A percentile compares a stretch with the other conserved stretches of the same genome.
Evolutionary conservation across 2,888 invertebrate genomes (phyloP).

Genomic region (Camptogramma bilineatum): DNA sequence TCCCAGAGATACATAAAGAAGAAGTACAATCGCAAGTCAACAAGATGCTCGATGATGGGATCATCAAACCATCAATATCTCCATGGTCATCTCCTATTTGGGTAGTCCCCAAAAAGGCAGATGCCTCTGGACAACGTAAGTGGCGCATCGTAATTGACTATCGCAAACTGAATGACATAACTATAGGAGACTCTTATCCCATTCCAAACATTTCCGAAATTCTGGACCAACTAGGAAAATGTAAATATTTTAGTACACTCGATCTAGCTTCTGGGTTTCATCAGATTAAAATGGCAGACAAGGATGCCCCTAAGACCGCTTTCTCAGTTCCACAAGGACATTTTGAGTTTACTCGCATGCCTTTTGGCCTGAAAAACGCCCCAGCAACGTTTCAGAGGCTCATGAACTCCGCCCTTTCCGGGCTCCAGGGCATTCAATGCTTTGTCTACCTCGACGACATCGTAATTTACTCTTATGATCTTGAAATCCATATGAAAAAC

Average conservation of each 20-base stretch:
- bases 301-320: slow-evolving; percentile 20
- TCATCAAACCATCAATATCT: not conserved
- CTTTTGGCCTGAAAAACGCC: slow-evolving; percentile 7
- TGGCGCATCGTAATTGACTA: slow-evolving; percentile 43
- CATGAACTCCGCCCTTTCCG: no score
- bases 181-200: slow-evolving; percentile 5
- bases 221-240: slow-evolving; percentile 40
- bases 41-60: not conserved
- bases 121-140: slow-evolving; percentile 40
- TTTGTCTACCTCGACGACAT: slow-evolving; percentile 3
- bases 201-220: slow-evolving; percentile 32
- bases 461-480: not conserved
- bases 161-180: slow-evolving; percentile 46
- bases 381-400: slow-evolving; percentile 8
- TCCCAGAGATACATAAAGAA: no score
- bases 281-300: slow-evolving; percentile 11
- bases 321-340: slow-evolving; percentile 21
- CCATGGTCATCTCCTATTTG: slow-evolving; percentile 9
- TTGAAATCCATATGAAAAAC: not conserved
- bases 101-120: slow-evolving; percentile 27
- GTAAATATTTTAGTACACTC: slow-evolving; percentile 6
- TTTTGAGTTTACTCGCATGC: slow-evolving; percentile 23
- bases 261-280: slow-evolving; percentile 25
- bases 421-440: not conserved
- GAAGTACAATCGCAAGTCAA: no score